These are phyloP conservation scores for Engystomops pustulosus DNA, from an alignment of 2,113 vertebrate genomes.

Conservation along the genomic window DNA sequence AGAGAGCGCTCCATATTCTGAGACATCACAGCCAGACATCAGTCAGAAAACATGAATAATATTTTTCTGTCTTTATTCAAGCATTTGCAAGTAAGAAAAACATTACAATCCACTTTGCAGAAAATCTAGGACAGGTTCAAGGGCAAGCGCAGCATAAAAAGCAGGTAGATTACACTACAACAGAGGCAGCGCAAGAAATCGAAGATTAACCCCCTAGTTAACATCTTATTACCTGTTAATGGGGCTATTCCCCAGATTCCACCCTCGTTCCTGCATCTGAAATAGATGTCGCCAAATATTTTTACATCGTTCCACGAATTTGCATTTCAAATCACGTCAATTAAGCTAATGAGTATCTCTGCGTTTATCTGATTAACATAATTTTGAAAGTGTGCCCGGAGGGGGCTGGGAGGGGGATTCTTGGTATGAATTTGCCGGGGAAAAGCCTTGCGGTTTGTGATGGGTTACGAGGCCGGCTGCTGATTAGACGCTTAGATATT, in stretches of 20 bases:
- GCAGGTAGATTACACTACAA: background rate
- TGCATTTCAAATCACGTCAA: slow-evolving; percentile 60
- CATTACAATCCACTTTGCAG: background rate
- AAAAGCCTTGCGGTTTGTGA: slow-evolving; percentile 42
- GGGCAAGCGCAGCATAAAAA: background rate
- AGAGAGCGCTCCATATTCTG: background rate
- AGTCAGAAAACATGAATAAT: background rate
- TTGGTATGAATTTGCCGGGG: slow-evolving; percentile 40
- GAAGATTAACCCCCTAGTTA: slow-evolving; percentile 41
- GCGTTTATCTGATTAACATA: slow-evolving; percentile 59
- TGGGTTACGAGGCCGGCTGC: slow-evolving; percentile 45
- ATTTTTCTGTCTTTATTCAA: background rate
- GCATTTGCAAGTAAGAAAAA: background rate
- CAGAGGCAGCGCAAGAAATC: background rate
- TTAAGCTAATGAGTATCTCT: slow-evolving; percentile 59
- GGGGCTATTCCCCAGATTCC: slow-evolving; percentile 54
- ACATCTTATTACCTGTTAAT: slow-evolving; percentile 47
- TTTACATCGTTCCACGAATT: slow-evolving; percentile 55
- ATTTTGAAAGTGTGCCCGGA: slow-evolving; percentile 58
- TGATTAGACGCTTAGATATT: slow-evolving; percentile 52
- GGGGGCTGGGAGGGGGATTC: slow-evolving; percentile 39
- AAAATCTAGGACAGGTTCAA: background rate
- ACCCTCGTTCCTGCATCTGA: slow-evolving; percentile 26
- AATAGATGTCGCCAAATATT: slow-evolving; percentile 54
- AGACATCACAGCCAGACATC: background rate